Evolutionary conservation across 1,140 invertebrate genomes (phyloP), one percentile per base, ranked within the genome.

Genomic region (Sycobia sp.): DNA sequence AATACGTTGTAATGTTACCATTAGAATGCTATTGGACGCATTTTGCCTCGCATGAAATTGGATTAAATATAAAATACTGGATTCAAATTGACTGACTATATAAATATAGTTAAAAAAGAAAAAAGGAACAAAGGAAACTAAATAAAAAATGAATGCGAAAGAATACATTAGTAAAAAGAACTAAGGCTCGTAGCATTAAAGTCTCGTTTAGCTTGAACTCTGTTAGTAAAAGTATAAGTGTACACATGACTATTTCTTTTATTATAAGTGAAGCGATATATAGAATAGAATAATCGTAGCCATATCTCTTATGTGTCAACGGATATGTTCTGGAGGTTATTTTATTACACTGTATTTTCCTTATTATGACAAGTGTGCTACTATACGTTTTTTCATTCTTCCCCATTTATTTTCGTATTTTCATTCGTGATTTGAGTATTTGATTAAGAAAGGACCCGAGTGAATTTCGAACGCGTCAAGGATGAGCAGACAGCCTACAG

Each of bases 301-400:
- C 68, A 74, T 75, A 65, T 78, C 68, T 38, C 41, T 73, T 76
- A 79, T 75, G 73, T 73, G 65, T 75, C 67, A 73, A 62, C 69
- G 70, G 77, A 79, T 79, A 78, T 78, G 76, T 74, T 71, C 73
- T 50, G 22, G 23, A 61, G 34, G 29, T 59, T 53, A 61, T 58
- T 9, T 36, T 51, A 41, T 61, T 61, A 11, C 27, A n/a, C n/a
- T n/a, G n/a, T n/a, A n/a, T n/a, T n/a, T n/a, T n/a, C 44, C 43
- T 39, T 62, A 38, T 62, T 53, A 54, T 43, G 57, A 61, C 25
- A 50, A 71, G 55, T 23, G 25, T 60, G 60, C 16, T 55, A 8
- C 39, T 38, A 39, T 9, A 53, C 4, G 4, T 32, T n/a, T 22
- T 53, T 10, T n/a, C 32, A 8, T 23, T 38, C 29, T 32, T 11